A percentile compares a stretch with the other conserved stretches of the same genome.
phyloP scores from a whole-genome alignment of 2,888 invertebrate genomes.

The Rhodophaea formosa region DNA sequence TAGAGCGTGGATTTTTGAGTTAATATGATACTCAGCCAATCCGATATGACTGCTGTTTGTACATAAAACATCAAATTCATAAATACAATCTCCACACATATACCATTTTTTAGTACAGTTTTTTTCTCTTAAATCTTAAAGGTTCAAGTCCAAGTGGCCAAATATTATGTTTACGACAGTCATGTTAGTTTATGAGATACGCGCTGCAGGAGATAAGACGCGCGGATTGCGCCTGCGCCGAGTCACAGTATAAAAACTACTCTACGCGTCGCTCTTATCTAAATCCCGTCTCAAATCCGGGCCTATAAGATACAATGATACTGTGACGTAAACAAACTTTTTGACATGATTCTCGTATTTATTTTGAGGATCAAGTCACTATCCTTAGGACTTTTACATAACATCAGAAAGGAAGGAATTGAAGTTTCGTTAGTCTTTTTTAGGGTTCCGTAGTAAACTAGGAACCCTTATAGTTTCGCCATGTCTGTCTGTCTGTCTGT shows the following conservation, averaged over 20 bases:
- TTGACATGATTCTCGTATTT: constrained; percentile 28
- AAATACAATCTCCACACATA: too few relatives aligned
- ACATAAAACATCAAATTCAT: too few relatives aligned
- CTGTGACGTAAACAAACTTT: constrained; percentile 6
- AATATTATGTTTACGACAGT: constrained; percentile 53
- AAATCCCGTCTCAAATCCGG: constrained; percentile 8
- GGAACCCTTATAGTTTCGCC: too few relatives aligned
- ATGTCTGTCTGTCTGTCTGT: too few relatives aligned
- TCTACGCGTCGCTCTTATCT: constrained; percentile 4
- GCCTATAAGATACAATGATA: not conserved
- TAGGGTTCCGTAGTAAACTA: too few relatives aligned
- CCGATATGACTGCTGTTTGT: too few relatives aligned
- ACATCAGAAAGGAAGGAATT: too few relatives aligned
- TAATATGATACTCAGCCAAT: too few relatives aligned
- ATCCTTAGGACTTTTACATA: not conserved
- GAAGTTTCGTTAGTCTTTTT: too few relatives aligned
- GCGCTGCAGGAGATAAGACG: constrained; percentile 25
- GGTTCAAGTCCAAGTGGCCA: constrained; percentile 48
- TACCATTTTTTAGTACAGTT: too few relatives aligned
- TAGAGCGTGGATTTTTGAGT: too few relatives aligned
- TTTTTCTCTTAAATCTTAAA: not conserved
- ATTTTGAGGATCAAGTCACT: not conserved
- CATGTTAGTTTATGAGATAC: constrained; percentile 34
- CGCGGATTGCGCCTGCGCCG: constrained; percentile 21
- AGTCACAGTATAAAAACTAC: constrained; percentile 11